Evolutionary conservation across 2,113 vertebrate genomes (phyloP).

Genomic region (Erinaceus europaeus): DNA sequence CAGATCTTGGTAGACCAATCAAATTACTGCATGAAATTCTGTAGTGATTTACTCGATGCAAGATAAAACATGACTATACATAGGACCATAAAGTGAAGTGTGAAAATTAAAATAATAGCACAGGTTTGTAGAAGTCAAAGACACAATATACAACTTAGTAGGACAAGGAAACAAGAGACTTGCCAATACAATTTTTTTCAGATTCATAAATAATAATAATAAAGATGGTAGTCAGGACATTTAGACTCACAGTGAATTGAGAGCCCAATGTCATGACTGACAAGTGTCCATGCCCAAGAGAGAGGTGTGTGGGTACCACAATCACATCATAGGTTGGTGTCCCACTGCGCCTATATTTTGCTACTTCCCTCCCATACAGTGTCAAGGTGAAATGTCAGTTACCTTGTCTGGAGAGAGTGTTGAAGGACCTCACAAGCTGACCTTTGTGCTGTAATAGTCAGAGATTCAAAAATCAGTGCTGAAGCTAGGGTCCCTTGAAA

Average conservation of each 20-base stretch:
- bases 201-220: slow-evolving; percentile 6
- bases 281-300: not conserved
- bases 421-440: not conserved
- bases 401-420: not conserved
- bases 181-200: not conserved
- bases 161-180: slow-evolving; percentile 42
- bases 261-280: not conserved
- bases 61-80: slow-evolving; percentile 76
- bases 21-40: slow-evolving; percentile 65
- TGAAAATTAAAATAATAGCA: slow-evolving; percentile 74
- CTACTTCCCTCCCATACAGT: not conserved
- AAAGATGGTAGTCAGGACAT: not conserved
- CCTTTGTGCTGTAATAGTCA: not conserved
- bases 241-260: not conserved
- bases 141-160: slow-evolving; percentile 25
- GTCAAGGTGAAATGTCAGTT: not conserved
- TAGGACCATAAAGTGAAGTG: slow-evolving; percentile 41
- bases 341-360: too few relatives aligned
- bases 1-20: slow-evolving; percentile 66
- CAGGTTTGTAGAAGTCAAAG: slow-evolving; percentile 42
- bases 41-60: slow-evolving; percentile 70
- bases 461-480: not conserved
- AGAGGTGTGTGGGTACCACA: too few relatives aligned
- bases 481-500: not conserved
- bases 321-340: too few relatives aligned